These are phyloP conservation scores for Drosophila subobscura DNA, from an alignment of 1,140 invertebrate genomes.

Conservation along the genomic window DNA sequence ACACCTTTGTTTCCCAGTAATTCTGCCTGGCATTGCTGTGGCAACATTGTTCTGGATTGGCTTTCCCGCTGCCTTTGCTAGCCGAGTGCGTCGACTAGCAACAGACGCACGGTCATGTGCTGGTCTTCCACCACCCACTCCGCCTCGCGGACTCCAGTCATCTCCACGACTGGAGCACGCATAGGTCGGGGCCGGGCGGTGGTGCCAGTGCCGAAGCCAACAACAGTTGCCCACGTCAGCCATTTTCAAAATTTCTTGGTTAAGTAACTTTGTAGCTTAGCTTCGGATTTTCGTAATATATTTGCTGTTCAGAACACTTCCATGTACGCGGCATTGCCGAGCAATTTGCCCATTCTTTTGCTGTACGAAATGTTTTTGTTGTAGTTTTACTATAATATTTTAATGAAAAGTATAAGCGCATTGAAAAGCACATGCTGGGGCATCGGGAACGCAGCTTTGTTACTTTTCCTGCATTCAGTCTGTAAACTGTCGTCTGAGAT, in stretches of 20 bases:
- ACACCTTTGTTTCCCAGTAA: conserved; percentile 83
- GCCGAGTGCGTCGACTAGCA: conserved; percentile 72
- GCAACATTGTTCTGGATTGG: conserved; percentile 65
- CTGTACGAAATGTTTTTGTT: background rate
- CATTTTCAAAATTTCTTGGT: conserved; percentile 84
- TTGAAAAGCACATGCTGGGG: too few species aligned
- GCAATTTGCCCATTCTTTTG: conserved; percentile 84
- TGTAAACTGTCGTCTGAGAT: too few species aligned
- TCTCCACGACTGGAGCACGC: conserved; percentile 54
- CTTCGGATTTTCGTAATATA: conserved; percentile 84
- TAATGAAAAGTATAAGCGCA: background rate
- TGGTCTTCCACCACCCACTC: conserved; percentile 55
- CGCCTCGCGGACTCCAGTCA: conserved; percentile 54
- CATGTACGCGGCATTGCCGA: conserved; percentile 83
- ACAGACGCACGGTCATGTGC: conserved; percentile 77
- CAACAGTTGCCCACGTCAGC: conserved; percentile 82
- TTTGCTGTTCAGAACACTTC: conserved; percentile 84
- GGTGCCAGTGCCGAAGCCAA: conserved; percentile 75
- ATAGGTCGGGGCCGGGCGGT: conserved; percentile 63
- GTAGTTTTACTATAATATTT: conserved; percentile 10
- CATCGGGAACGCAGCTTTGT: too few species aligned
- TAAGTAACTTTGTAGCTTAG: conserved; percentile 84
- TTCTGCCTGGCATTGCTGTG: conserved; percentile 78
- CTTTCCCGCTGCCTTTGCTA: conserved; percentile 80
- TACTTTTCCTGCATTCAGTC: too few species aligned